phyloP scores from a whole-genome alignment of 2,797 vertebrate species.

The Chromobotia macracanthus region DNA sequence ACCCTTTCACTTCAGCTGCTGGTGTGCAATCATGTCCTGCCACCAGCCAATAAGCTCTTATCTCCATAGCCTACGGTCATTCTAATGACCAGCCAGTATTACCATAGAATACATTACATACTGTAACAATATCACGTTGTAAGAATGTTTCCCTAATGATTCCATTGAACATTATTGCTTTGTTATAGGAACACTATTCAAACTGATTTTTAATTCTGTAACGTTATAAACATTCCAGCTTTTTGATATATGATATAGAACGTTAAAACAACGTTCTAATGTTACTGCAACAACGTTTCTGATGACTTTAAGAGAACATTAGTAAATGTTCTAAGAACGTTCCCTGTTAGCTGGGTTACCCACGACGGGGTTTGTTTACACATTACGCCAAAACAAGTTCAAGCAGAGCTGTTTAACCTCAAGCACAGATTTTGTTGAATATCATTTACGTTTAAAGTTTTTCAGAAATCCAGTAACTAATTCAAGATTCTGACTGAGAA shows the following conservation, averaged over 20 bases:
- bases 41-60: slow-evolving; percentile 17
- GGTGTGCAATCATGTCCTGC: slow-evolving; percentile 31
- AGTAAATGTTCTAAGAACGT: too few species aligned
- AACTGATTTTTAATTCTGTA: too few species aligned
- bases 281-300: too few species aligned
- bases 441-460: neutral
- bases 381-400: neutral
- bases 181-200: too few species aligned
- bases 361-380: slow-evolving; percentile 21
- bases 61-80: slow-evolving; percentile 32
- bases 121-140: too few species aligned
- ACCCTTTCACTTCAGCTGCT: slow-evolving; percentile 40
- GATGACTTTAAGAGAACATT: too few species aligned
- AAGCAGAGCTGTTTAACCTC: too few species aligned
- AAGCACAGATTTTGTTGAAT: neutral
- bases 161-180: too few species aligned
- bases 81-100: slow-evolving; percentile 23
- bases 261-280: too few species aligned
- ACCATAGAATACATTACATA: slow-evolving; percentile 27
- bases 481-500: neutral
- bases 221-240: too few species aligned
- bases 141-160: too few species aligned
- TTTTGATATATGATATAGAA: too few species aligned
- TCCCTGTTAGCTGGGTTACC: neutral
- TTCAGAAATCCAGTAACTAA: neutral